Conservation (phyloP, 2,888 invertebrate genomes). For the Lochmaea capreae region DNA sequence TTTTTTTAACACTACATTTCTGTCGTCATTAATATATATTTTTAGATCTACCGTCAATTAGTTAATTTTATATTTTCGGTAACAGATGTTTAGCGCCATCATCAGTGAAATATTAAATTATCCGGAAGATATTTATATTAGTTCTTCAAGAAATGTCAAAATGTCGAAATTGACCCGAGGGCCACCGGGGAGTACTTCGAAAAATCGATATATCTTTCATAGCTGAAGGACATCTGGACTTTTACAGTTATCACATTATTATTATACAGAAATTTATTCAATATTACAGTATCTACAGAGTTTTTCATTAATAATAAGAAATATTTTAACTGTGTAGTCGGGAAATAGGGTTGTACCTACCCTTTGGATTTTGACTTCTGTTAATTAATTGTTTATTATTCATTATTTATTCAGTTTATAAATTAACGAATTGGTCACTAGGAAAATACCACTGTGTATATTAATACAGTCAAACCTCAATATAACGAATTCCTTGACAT, state of each 20-base stretch:
- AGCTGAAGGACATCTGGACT: conserved; percentile 27
- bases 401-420: too few species aligned
- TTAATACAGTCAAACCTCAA: too few species aligned
- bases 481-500: too few species aligned
- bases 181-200: conserved; percentile 17
- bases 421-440: too few species aligned
- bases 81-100: conserved; percentile 46
- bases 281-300: neutral
- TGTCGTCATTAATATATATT: conserved; percentile 11
- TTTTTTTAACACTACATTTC: conserved; percentile 19
- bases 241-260: neutral
- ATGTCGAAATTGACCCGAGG: conserved; percentile 13
- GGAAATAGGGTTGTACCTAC: too few species aligned
- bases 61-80: conserved; percentile 39
- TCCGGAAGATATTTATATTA: conserved; percentile 39
- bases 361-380: too few species aligned
- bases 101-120: conserved; percentile 18
- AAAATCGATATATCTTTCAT: conserved; percentile 33
- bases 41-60: conserved; percentile 11
- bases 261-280: neutral
- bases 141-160: conserved; percentile 22
- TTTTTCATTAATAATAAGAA: too few species aligned
- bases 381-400: too few species aligned
- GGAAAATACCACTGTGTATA: too few species aligned
- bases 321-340: too few species aligned